Evolutionary conservation across 2,888 invertebrate genomes (phyloP), one percentile per base, ranked within the genome.

Genomic region (Eurytoma adleriae): DNA sequence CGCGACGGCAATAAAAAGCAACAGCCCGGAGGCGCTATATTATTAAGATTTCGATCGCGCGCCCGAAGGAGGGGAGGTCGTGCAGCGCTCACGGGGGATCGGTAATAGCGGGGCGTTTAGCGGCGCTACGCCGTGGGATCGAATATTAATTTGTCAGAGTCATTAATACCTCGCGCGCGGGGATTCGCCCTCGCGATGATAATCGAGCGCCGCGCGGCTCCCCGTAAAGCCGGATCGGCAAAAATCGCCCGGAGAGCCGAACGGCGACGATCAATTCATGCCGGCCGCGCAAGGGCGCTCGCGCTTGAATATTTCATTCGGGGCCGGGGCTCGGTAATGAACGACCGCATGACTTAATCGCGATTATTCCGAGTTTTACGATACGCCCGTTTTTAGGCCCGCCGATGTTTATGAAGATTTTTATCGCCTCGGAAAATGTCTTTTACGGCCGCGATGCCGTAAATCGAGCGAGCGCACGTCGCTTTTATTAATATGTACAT

Each of bases 61-160:
- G 16, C 16, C 10, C 10, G 40, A 10, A 10, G 40, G 40, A 10
- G 40, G 40, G 40, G 40, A 10, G 40, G 40, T 7, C 7, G 24
- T 59, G 30, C 30, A 20, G 59, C n/a, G 59, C 20, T 48, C 50
- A 13, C n/a, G 16, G 52, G 30, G 30, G 30, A 48, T 57, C 16
- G 30, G 52, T 61, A 76, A 68, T 62, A 54, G 20, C 64, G 48
- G 62, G 64, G 57, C 69, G 70, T 70, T 62, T 62, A 76, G 30
- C 61, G 56, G 64, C 67, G 78, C 67, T 56, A 14, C 30, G 52
- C 40, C 40, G 7, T 40, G 27, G 71, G 70, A 79, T 79, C 79
- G 72, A 77, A 80, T 80, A 80, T 77, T 80, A 80, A 80, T 80
- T 80, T 77, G 68, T 77, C 68, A 67, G 59, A 66, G 68, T 72